These are phyloP conservation scores for Amorpha juglandis DNA, from an alignment of 2,888 invertebrate genomes.

Conservation along the genomic window DNA sequence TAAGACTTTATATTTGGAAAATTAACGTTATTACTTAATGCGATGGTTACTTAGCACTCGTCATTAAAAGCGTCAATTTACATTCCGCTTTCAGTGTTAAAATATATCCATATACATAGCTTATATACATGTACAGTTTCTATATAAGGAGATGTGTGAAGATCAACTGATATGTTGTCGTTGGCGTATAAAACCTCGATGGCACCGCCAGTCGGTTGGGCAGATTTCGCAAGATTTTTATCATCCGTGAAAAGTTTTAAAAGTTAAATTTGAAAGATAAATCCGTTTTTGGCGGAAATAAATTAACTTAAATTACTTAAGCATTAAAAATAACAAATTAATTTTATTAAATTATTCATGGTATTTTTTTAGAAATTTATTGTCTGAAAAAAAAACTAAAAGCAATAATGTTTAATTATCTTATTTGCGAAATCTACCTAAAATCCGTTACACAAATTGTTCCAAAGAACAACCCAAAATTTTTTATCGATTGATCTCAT, in stretches of 20 bases:
- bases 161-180: conserved; percentile 23
- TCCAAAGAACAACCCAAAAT: conserved; percentile 84
- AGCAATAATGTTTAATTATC: conserved; percentile 55
- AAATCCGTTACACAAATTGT: conserved; percentile 46
- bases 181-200: conserved; percentile 17
- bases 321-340: too few species aligned
- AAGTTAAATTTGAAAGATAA: too few species aligned
- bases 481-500: conserved; percentile 83
- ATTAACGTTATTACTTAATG: not conserved
- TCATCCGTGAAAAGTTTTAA: not conserved
- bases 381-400: too few species aligned
- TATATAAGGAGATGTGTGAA: conserved; percentile 32
- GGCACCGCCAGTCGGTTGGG: conserved; percentile 14
- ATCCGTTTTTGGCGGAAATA: not conserved
- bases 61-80: conserved; percentile 56
- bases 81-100: conserved; percentile 77
- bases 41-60: conserved; percentile 4
- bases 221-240: conserved; percentile 5
- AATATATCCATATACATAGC: conserved; percentile 46
- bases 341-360: too few species aligned
- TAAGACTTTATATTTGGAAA: not conserved
- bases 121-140: conserved; percentile 38
- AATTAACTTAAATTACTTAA: too few species aligned
- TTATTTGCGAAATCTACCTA: conserved; percentile 46
- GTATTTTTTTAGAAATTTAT: too few species aligned